A percentile compares a stretch with the other conserved stretches of the same genome.
Evolutionary conservation across 2,797 vertebrate species (phyloP).

Genomic region (Lagocephalus sceleratus): DNA sequence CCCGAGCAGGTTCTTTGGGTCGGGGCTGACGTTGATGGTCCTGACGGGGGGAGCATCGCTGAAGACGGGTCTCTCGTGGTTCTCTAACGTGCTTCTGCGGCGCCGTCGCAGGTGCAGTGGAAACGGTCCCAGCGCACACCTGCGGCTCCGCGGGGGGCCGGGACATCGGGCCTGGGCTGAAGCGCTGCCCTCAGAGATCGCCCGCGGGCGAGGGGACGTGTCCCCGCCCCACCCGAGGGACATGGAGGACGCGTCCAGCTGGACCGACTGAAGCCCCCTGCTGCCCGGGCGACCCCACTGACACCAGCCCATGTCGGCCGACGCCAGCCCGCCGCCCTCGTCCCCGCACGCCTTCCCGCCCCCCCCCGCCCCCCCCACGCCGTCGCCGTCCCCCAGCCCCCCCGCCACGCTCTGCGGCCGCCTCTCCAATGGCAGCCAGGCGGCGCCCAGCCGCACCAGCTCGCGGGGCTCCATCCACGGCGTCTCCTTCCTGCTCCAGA

Average conservation of each 20-base stretch:
- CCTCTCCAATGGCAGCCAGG: constrained; percentile 84
- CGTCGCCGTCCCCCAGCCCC: constrained; percentile 83
- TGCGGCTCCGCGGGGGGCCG: too few species aligned
- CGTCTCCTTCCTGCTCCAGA: constrained; percentile 88
- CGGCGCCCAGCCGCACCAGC: constrained; percentile 80
- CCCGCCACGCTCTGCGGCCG: constrained; percentile 78
- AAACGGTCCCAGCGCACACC: too few species aligned
- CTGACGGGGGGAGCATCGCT: too few species aligned
- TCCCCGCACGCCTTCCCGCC: constrained; percentile 76
- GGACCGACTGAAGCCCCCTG: constrained; percentile 11
- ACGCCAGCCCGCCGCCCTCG: constrained; percentile 76
- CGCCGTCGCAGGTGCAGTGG: too few species aligned
- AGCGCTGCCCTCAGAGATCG: too few species aligned
- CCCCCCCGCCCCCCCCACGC: constrained; percentile 47
- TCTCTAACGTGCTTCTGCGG: too few species aligned
- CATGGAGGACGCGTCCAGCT: not conserved
- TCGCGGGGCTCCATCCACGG: constrained; percentile 85
- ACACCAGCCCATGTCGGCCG: constrained; percentile 82
- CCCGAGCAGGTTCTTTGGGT: too few species aligned
- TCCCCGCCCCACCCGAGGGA: too few species aligned
- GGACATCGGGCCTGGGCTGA: too few species aligned
- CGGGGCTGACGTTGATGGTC: too few species aligned
- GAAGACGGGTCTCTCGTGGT: too few species aligned
- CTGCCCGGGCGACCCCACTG: constrained; percentile 19
- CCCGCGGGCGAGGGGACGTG: too few species aligned